Conservation (phyloP, 2,888 invertebrate genomes). For the Plutella xylostella region DNA sequence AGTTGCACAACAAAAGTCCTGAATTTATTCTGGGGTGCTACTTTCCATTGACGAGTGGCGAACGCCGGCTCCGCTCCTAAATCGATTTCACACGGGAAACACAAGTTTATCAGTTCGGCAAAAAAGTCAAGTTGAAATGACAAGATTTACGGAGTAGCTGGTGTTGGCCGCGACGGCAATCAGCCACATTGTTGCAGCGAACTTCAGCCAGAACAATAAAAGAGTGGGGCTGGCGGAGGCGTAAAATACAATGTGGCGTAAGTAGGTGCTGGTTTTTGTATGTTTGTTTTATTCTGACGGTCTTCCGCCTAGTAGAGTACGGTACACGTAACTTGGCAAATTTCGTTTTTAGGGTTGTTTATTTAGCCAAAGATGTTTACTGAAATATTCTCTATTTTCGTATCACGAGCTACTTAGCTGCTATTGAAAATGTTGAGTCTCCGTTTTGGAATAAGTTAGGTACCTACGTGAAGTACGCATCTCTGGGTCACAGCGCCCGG, state of each 20-base stretch:
- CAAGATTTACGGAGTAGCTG: conserved; percentile 15
- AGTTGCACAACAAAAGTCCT: conserved; percentile 6
- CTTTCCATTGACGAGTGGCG: background rate
- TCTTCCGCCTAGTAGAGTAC: no score
- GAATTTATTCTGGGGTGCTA: background rate
- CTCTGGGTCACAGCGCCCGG: background rate
- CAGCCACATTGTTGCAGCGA: conserved; percentile 30
- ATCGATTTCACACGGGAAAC: conserved; percentile 4
- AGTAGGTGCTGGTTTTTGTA: conserved; percentile 7
- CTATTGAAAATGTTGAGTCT: no score
- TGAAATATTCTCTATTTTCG: no score
- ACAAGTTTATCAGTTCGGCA: background rate
- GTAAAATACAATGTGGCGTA: conserved; percentile 17
- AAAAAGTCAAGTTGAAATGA: conserved; percentile 13
- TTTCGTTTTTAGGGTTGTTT: no score
- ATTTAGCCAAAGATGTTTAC: no score
- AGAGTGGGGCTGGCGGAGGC: conserved; percentile 12
- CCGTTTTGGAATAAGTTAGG: no score
- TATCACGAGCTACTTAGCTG: no score
- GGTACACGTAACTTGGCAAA: no score
- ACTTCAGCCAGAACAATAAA: conserved; percentile 19
- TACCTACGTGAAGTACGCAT: no score
- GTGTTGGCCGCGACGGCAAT: conserved; percentile 21
- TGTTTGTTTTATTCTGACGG: background rate
- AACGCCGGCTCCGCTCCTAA: background rate